A percentile compares a stretch with the other conserved stretches of the same genome.
These are phyloP conservation scores for Adelphocoris suturalis DNA, from an alignment of 2,888 invertebrate species.

Conservation along the genomic window DNA sequence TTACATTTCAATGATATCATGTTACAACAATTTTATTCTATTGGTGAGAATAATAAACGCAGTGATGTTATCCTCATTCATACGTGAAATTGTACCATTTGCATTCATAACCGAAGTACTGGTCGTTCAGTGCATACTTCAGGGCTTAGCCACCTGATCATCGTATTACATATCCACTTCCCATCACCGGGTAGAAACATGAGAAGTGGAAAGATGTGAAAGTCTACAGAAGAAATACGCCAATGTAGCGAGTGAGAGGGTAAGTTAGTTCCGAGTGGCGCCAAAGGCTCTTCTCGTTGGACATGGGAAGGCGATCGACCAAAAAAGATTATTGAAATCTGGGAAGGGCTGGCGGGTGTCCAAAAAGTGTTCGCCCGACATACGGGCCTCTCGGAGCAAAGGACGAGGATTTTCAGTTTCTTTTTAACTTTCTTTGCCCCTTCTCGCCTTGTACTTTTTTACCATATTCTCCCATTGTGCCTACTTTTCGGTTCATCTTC, in stretches of 20 bases:
- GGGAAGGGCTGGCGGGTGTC: constrained; percentile 46
- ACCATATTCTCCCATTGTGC: not conserved
- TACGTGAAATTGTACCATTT: too few species aligned
- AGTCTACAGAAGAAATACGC: not conserved
- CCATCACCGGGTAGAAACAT: not conserved
- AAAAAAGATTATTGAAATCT: constrained; percentile 68
- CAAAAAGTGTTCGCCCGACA: constrained; percentile 41
- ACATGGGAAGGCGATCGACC: constrained; percentile 63
- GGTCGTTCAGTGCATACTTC: too few species aligned
- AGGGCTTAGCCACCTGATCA: not conserved
- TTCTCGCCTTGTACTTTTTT: not conserved
- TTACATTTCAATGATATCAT: too few species aligned
- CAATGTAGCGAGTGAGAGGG: constrained; percentile 3
- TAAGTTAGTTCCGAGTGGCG: constrained; percentile 38
- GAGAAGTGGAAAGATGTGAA: not conserved
- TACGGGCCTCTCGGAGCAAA: constrained; percentile 13
- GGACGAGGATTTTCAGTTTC: constrained; percentile 9
- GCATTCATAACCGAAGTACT: too few species aligned
- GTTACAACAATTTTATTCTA: too few species aligned
- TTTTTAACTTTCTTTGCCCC: constrained; percentile 12
- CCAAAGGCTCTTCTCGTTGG: constrained; percentile 24
- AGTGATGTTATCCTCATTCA: too few species aligned
- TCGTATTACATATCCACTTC: not conserved
- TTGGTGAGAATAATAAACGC: too few species aligned
- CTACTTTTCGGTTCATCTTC: constrained; percentile 15